Base-by-base conservation (phyloP, 2,113 vertebrate species). In the Ursus arctos region DNA sequence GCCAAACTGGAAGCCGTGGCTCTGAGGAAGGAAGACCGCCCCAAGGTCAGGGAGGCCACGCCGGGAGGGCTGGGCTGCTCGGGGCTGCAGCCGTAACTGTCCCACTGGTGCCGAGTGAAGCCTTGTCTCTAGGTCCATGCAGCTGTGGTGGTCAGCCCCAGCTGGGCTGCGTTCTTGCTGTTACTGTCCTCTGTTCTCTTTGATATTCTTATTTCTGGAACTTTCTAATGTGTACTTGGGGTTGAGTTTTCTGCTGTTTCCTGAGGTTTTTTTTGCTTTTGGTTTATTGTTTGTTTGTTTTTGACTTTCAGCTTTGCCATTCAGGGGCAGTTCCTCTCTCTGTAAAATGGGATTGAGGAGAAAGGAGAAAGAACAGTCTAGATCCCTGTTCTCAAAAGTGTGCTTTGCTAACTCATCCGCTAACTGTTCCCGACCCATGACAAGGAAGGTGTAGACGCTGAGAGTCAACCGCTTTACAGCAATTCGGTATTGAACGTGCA, bases 1-100 rank as follows among this genome's bases (percentile, higher is more conserved):
- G 99, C 99, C 95, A 99, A 99, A 97, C 98, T 99, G 91, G 99
- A 99, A 98, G 99, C 99, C 6, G 99, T 99, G 89, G 98, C 99
- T 57, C 98, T 99, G 80, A 99, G 99, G 91, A 99, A 99, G 98
- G 99, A 99, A 96, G 99, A 99, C 63, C 99, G 99, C 87, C 99
- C 99, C 79, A 99, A 99, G 95, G 99, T 99, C 97, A 99, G 99
- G 31, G 12, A 7, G 47, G 63, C 65, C 24, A 31, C 26, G 1
- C 26, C 1, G 76, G 49, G 13, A 16, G 67, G 95, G 97, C 0
- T 2, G 83, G 22, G 40, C 8, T 15, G 21, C 55, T 33, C 7
- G 0, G 1, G 65, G 31, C n/a, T 4, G 69, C 47, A 19, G 47
- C 74, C 3, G 2, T 2, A 0, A 8, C 22, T 15, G 28, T 86